Base-by-base conservation (phyloP, 2,888 invertebrate genomes). In the Drosophila buzzatii region DNA sequence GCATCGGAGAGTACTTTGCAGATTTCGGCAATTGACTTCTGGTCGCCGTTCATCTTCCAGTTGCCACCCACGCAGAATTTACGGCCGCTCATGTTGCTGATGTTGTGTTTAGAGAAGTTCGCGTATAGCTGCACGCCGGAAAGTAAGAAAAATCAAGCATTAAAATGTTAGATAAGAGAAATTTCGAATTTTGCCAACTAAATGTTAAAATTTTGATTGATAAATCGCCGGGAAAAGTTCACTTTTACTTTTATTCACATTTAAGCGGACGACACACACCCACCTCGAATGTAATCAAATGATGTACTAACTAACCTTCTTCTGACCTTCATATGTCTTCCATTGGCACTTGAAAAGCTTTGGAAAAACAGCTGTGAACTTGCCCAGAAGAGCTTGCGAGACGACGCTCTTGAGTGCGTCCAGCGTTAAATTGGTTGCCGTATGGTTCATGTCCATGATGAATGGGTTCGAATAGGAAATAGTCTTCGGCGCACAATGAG, bases 31-130 rank as follows among this genome's bases (percentile, higher is more conserved):
- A 98, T 97, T 82, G 95, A 95, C 72, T 95, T 95, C 93, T 98
- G 98, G 86, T 95, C 96, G 52, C 99, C 99, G 92, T 99, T 99
- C 99, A 99, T 98, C 94, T 99, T 99, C 99, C 99, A 99, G 94
- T 99, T 99, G 63, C 99, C 99, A 85, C 99, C 99, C 91, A 99
- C 99, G 92, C 99, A 98, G 94, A 99, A 99, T 95, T 97, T 98
- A 86, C 99, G 96, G 70, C 94, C 94, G 96, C 96, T 96, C 89
- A 93, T 94, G 35, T 73, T 81, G 75, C 64, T 63, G 55, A 60
- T 52, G 52, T 55, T 39, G 51, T 74, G 42, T 60, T 53, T 51
- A n/a, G 20, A 55, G 76, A 77, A 82, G 70, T 88, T 70, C 41
- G 85, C 87, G 60, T 71, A 85, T 47, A 85, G 70, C 83, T 88